Conservation (phyloP, 2,888 invertebrate genomes). For the Synergus gifuensis region DNA sequence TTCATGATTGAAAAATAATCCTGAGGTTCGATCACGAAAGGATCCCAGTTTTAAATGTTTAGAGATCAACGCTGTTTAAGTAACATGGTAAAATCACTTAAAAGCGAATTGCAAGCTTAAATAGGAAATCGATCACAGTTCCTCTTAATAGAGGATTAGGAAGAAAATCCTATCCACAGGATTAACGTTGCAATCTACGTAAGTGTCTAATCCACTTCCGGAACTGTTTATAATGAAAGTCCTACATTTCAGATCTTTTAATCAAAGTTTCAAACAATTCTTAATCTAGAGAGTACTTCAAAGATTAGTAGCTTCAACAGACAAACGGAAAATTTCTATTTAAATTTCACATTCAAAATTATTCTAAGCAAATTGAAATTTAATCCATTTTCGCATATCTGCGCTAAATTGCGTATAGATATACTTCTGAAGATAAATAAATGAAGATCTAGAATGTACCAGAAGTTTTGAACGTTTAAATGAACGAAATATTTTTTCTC, state of each 20-base stretch:
- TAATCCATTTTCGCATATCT: not conserved
- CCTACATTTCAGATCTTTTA: not conserved
- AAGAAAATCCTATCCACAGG: constrained; percentile 46
- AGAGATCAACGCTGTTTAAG: constrained; percentile 24
- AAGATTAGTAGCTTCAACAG: not conserved
- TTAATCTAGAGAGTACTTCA: not conserved
- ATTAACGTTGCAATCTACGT: constrained; percentile 43
- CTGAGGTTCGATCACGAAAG: constrained; percentile 11
- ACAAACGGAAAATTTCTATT: not conserved
- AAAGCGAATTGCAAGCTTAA: constrained; percentile 47
- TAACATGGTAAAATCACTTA: constrained; percentile 44
- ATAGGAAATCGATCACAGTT: constrained; percentile 44
- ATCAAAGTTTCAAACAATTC: constrained; percentile 18
- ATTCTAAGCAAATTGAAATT: not conserved
- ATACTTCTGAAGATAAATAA: constrained; percentile 1
- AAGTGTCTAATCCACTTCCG: constrained; percentile 37
- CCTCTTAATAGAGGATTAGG: constrained; percentile 52
- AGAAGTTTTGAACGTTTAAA: no score
- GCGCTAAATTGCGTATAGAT: not conserved
- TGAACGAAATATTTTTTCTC: no score
- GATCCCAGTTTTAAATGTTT: constrained; percentile 28
- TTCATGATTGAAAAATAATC: constrained; percentile 26
- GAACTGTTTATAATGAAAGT: constrained; percentile 44
- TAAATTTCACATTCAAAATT: not conserved
- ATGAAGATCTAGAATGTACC: not conserved